Evolutionary conservation across 2,797 vertebrate genomes (phyloP).

Genomic region (Eurystomus glaucurus): DNA sequence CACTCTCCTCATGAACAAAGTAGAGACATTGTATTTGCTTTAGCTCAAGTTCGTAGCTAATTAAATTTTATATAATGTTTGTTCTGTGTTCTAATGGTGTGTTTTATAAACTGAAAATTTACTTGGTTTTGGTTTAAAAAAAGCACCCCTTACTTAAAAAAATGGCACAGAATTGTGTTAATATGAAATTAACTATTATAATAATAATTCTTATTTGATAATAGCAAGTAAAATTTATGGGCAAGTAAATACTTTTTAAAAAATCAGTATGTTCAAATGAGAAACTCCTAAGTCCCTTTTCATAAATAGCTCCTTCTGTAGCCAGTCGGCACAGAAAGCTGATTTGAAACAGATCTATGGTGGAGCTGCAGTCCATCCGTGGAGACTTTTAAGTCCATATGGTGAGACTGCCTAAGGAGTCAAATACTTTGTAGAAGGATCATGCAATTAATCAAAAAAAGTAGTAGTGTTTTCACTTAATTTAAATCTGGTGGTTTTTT

Average conservation of each 20-base stretch:
- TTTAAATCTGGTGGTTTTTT: constrained; percentile 30
- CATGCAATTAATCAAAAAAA: constrained; percentile 66
- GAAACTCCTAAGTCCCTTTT: constrained; percentile 4
- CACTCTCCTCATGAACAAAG: neutral
- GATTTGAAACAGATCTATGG: constrained; percentile 69
- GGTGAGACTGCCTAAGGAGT: constrained; percentile 59
- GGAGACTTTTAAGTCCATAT: constrained; percentile 66
- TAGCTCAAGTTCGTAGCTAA: neutral
- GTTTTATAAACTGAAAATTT: neutral
- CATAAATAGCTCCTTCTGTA: constrained; percentile 17
- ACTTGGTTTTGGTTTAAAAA: neutral
- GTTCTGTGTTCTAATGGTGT: neutral
- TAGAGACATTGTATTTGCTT: neutral
- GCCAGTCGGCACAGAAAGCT: neutral
- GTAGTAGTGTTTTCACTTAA: constrained; percentile 52
- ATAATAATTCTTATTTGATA: neutral
- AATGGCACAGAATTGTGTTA: neutral
- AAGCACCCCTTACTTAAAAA: neutral
- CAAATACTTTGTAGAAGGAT: constrained; percentile 59
- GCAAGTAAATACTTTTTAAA: neutral
- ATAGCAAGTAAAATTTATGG: neutral
- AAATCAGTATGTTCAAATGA: neutral
- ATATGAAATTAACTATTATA: neutral
- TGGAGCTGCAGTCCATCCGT: constrained; percentile 53
- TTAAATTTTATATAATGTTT: neutral